Evolutionary conservation across 2,888 invertebrate species (phyloP), one percentile per base, ranked within the genome.

Genomic region (Synanthedon tipuliformis): DNA sequence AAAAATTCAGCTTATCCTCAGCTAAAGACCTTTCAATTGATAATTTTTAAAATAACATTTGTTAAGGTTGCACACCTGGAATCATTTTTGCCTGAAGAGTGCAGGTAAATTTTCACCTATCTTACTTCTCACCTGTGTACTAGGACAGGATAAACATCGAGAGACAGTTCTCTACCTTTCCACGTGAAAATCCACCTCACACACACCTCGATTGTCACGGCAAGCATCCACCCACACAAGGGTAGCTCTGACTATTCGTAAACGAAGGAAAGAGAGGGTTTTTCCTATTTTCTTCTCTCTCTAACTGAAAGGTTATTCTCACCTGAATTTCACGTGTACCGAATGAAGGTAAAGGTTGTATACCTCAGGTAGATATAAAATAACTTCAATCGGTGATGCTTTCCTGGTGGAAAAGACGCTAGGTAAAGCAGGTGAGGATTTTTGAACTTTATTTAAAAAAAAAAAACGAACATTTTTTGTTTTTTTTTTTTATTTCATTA

Each of bases 51-150:
- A 34, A 10, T 34, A 1, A 1, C 34, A 34, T 34, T 34, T 10
- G 8, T 34, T 34, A 10, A 10, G 34, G 5, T 8, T 2, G 1
- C 10, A 34, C 8, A 23, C 23, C 23, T 23, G 23, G 23, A 23
- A 5, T 23, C 4, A 23, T 41, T 41, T 16, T 15, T 48, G 16
- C 48, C 48, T 48, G 48, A 48, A 69, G 62, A 55, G 61, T 61
- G 61, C 62, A 75, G 73, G 77, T 75, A 71, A 70, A 74, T 71
- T 77, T 80, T 80, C 73, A 86, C 85, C 81, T 84, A 78, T 80
- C 81, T 81, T 80, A 75, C 70, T 57, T 69, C 72, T 75, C 75
- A 85, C 82, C 83, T 83, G 78, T 64, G 55, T 75, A 87, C 83
- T 63, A 82, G 83, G 84, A 61, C 16, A 64, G 60, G 59, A 87